These are phyloP conservation scores for Napeogenes sylphis DNA, from an alignment of 2,888 invertebrate species.

Conservation along the genomic window DNA sequence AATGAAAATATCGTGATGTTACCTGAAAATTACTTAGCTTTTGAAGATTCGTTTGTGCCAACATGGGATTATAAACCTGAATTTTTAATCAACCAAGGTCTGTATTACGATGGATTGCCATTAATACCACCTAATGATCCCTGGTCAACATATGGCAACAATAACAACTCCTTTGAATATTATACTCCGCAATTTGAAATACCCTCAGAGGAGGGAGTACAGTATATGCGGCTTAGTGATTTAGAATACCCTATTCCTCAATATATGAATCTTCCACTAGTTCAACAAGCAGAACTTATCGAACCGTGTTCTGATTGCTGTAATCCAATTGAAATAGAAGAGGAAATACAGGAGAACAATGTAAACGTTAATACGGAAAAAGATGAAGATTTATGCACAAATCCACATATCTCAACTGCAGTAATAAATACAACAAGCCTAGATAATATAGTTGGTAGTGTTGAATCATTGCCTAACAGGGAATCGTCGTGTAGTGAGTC, in stretches of 20 bases:
- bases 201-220: constrained; percentile 51
- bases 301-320: constrained; percentile 38
- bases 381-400: constrained; percentile 16
- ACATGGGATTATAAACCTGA: constrained; percentile 67
- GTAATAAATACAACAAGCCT: constrained; percentile 41
- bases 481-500: constrained; percentile 64
- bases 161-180: constrained; percentile 59
- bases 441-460: constrained; percentile 46
- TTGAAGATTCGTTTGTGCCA: constrained; percentile 74
- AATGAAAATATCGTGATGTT: constrained; percentile 60
- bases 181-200: constrained; percentile 60
- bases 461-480: constrained; percentile 46
- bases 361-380: constrained; percentile 11
- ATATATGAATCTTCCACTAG: constrained; percentile 63
- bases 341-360: constrained; percentile 35
- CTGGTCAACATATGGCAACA: constrained; percentile 62
- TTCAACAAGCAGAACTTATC: constrained; percentile 39
- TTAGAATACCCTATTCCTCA: constrained; percentile 69
- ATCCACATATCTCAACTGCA: constrained; percentile 29
- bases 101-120: constrained; percentile 64
- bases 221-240: constrained; percentile 67
- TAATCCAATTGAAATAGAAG: constrained; percentile 40
- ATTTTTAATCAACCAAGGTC: constrained; percentile 48
- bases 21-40: constrained; percentile 73
- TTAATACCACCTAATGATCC: constrained; percentile 67